A percentile compares a stretch with the other conserved stretches of the same genome.
phyloP scores from a whole-genome alignment of 2,888 invertebrate species.

The Acrobeloides nanus region DNA sequence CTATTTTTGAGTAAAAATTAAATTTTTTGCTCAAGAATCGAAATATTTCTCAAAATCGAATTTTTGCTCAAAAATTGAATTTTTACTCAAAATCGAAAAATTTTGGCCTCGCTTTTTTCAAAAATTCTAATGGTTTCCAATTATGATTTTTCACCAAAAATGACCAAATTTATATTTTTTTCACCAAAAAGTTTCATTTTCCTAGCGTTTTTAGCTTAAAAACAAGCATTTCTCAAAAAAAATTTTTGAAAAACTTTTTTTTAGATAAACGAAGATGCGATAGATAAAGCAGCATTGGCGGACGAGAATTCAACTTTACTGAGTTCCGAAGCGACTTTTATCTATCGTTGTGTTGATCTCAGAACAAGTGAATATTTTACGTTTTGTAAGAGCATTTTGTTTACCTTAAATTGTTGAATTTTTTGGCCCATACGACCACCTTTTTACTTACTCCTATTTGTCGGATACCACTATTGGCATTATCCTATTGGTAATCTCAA shows the following conservation, averaged over 20 bases:
- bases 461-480: conserved; percentile 57
- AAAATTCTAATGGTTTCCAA: too few relatives aligned
- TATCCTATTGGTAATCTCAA: conserved; percentile 56
- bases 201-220: too few relatives aligned
- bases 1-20: too few relatives aligned
- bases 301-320: conserved; percentile 6
- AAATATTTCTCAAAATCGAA: too few relatives aligned
- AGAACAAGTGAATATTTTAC: conserved; percentile 7
- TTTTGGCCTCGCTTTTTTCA: too few relatives aligned
- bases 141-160: too few relatives aligned
- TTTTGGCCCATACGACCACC: conserved; percentile 43
- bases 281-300: conserved; percentile 10
- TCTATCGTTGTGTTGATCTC: conserved; percentile 20
- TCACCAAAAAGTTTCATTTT: too few relatives aligned
- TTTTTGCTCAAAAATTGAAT: too few relatives aligned
- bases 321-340: conserved; percentile 15
- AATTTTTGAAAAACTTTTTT: conserved; percentile 2
- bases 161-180: too few relatives aligned
- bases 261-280: conserved; percentile 20
- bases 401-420: too few relatives aligned
- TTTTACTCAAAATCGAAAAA: too few relatives aligned
- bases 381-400: conserved; percentile 25
- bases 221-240: conserved; percentile 11
- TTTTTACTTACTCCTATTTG: conserved; percentile 48
- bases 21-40: too few relatives aligned